Percentiles rank a stretch among this genome's conserved stretches.
Evolutionary conservation across 1,140 invertebrate species (phyloP).

Genomic region (Zaprionus lachaisei): DNA sequence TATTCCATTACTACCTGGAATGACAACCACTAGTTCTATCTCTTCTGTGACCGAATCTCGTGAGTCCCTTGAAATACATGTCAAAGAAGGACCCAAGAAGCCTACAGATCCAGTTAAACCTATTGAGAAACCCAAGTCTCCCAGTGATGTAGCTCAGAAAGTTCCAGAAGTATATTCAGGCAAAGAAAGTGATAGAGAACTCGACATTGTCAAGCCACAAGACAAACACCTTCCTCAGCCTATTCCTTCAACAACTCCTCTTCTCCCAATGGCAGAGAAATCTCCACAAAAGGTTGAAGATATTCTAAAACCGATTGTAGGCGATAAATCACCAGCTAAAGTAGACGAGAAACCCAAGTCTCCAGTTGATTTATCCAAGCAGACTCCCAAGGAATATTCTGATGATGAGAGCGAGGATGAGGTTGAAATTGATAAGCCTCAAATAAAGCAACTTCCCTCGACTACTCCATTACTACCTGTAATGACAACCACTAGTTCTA

Average conservation of each 20-base stretch:
- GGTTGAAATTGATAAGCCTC: not conserved
- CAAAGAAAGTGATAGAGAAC: not conserved
- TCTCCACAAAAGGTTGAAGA: not conserved
- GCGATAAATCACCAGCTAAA: not conserved
- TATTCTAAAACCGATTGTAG: not conserved
- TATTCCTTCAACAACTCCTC: not conserved
- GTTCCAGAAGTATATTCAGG: not conserved
- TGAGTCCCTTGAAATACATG: not conserved
- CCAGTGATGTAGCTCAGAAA: too few species aligned
- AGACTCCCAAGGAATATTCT: not conserved
- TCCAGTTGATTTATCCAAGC: not conserved
- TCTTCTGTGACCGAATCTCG: not conserved
- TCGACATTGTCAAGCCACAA: not conserved
- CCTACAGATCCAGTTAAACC: not conserved
- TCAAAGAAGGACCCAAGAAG: not conserved
- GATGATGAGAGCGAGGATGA: not conserved
- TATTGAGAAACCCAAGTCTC: not conserved
- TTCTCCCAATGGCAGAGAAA: not conserved
- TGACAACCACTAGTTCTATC: too few species aligned
- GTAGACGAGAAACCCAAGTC: slow-evolving; percentile 20
- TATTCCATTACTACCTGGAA: not conserved
- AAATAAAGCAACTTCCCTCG: not conserved
- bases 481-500: not conserved
- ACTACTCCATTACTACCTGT: not conserved
- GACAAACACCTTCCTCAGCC: not conserved